A percentile compares a stretch with the other conserved stretches of the same genome.
phyloP scores from a whole-genome alignment of 2,113 vertebrate genomes.

The Albula goreensis region DNA sequence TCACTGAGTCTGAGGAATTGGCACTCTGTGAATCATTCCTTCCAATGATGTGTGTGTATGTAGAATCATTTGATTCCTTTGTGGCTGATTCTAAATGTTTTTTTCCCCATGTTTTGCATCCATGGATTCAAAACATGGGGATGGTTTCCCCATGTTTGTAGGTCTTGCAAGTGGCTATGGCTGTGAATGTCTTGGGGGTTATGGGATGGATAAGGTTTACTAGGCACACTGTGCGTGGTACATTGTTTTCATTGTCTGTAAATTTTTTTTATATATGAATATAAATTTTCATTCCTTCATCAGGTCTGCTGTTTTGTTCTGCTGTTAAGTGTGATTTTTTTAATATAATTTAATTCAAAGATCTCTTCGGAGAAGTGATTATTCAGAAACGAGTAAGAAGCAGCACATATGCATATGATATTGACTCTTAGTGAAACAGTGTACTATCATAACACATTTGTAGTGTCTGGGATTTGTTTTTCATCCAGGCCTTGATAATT shows the following conservation, averaged over 20 bases:
- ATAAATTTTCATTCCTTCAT: conserved; percentile 6
- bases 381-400: too few relatives aligned
- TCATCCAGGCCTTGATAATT: too few relatives aligned
- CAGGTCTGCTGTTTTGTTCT: not conserved
- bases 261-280: conserved; percentile 6
- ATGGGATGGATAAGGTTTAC: not conserved
- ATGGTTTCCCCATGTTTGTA: not conserved
- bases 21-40: not conserved
- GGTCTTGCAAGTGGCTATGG: not conserved
- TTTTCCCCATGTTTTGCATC: not conserved
- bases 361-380: too few relatives aligned
- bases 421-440: too few relatives aligned
- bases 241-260: conserved; percentile 11
- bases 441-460: too few relatives aligned
- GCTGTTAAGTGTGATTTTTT: not conserved
- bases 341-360: not conserved
- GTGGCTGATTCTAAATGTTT: not conserved
- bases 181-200: conserved; percentile 9
- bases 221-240: not conserved
- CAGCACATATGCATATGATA: too few relatives aligned
- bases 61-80: not conserved
- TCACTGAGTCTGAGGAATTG: conserved; percentile 1
- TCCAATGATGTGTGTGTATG: conserved; percentile 11
- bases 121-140: not conserved
- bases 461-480: too few relatives aligned